Evolutionary conservation across 2,113 vertebrate species (phyloP), one percentile per base, ranked within the genome.

Genomic region (Ardeotis arabs): DNA sequence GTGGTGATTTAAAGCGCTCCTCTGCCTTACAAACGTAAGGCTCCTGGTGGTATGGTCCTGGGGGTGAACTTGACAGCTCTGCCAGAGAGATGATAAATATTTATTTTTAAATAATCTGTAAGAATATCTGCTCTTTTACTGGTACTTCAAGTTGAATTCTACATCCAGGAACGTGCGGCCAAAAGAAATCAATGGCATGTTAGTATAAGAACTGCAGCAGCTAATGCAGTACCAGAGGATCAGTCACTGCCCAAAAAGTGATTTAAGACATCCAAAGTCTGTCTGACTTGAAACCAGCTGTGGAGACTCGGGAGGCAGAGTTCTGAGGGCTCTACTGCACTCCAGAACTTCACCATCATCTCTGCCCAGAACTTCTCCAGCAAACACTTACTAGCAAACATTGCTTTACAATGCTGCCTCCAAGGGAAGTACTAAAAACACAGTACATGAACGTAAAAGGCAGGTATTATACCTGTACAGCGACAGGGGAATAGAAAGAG

Each of bases 1-100:
- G 99, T 2, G 99, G 99, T 0, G 98, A 98, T 63, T 99, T 99
- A 77, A 99, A 97, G 66, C 98, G 98, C 73, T 99, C 99, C 56
- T 99, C 99, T 9, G 98, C 84, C 90, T 99, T 99, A 28, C 94
- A 98, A 4, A 98, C 66, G 20, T 99, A 99, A 7, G 99, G 97
- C 10, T 99, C 99, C 98, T 99, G 99, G 50, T 98, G 98, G 96
- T 99, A 99, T 0, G 99, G 99, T 37, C 99, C 99, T 0, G 99
- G 99, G 0, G 99, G 99, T 17, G 99, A 99, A 62, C 99, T 99
- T 22, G 99, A 99, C 87, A 99, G 59, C 67, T 99, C 99, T 99
- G 97, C 35, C 41, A 87, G 41, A 86, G 66, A 94, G 10, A 92
- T 24, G 20, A 25, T 55, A 37, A 58, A 85, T 50, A 47, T 52